Conservation (phyloP, 2,113 vertebrate species). For the Lophius piscatorius region DNA sequence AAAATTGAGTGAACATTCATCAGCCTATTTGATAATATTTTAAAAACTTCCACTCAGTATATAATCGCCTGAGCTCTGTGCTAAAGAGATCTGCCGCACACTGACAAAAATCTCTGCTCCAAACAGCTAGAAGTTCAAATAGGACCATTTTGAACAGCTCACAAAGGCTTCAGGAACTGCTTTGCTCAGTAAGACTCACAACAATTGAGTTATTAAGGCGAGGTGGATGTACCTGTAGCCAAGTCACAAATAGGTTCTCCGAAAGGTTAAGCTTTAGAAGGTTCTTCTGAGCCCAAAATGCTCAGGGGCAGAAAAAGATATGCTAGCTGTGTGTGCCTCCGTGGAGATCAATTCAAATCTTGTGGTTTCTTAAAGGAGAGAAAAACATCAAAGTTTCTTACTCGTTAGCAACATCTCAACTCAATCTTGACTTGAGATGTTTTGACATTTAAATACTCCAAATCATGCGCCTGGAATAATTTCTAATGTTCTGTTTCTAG, state of each 20-base stretch:
- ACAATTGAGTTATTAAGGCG: conserved; percentile 46
- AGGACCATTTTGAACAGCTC: conserved; percentile 36
- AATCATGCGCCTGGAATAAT: no score
- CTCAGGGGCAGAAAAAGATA: conserved; percentile 18
- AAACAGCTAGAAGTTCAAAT: conserved; percentile 28
- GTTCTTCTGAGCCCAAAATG: no score
- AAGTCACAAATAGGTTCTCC: conserved; percentile 33
- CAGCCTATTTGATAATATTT: conserved; percentile 61
- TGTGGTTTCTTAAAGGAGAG: conserved; percentile 18
- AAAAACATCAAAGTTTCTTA: conserved; percentile 37
- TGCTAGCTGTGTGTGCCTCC: conserved; percentile 8
- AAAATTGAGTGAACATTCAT: conserved; percentile 54
- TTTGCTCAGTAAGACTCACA: conserved; percentile 41
- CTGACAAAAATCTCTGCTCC: conserved; percentile 42
- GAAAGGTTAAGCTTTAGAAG: conserved; percentile 54
- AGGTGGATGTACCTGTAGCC: conserved; percentile 46
- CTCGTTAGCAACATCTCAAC: conserved; percentile 47
- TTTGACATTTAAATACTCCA: no score
- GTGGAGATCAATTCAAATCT: conserved; percentile 28
- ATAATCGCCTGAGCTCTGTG: conserved; percentile 28
- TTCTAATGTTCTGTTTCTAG: no score
- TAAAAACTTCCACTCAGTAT: conserved; percentile 64
- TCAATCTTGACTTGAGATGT: no score
- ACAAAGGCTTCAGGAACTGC: conserved; percentile 53
- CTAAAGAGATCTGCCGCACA: conserved; percentile 37